phyloP scores from a whole-genome alignment of 2,888 invertebrate species.

The Lordiphosa andalusiaca region DNA sequence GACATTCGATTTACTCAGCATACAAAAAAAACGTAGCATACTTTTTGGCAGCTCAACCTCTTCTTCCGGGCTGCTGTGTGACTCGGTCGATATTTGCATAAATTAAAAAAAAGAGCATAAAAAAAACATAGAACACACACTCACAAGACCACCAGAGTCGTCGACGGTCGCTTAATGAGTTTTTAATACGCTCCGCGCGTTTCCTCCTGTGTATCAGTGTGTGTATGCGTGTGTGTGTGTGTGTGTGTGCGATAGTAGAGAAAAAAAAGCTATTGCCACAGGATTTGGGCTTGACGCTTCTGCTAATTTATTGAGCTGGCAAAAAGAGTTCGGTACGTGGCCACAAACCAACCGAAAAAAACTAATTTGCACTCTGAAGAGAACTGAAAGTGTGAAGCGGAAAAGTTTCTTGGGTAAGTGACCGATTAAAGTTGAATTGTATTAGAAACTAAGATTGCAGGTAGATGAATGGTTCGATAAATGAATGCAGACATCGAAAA shows the following conservation, averaged over 20 bases:
- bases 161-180: constrained; percentile 61
- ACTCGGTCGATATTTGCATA: constrained; percentile 69
- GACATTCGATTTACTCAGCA: constrained; percentile 70
- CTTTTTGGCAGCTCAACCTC: constrained; percentile 50
- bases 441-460: too few species aligned
- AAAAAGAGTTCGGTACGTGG: constrained; percentile 38
- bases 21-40: constrained; percentile 37
- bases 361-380: constrained; percentile 32
- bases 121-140: constrained; percentile 33
- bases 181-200: constrained; percentile 65
- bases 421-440: constrained; percentile 15
- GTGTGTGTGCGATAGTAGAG: constrained; percentile 14
- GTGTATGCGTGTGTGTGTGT: constrained; percentile 20
- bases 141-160: constrained; percentile 9
- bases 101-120: constrained; percentile 47
- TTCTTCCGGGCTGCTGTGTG: constrained; percentile 18
- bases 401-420: constrained; percentile 33
- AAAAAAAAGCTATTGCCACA: constrained; percentile 57
- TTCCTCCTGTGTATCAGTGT: constrained; percentile 15
- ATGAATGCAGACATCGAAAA: too few species aligned
- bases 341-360: constrained; percentile 13
- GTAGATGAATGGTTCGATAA: too few species aligned
- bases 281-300: constrained; percentile 44
- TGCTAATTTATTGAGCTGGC: constrained; percentile 63
- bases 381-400: constrained; percentile 6